Conservation (phyloP, 64 coral and sea anemone species). For the Cladopsammia gracilis region DNA sequence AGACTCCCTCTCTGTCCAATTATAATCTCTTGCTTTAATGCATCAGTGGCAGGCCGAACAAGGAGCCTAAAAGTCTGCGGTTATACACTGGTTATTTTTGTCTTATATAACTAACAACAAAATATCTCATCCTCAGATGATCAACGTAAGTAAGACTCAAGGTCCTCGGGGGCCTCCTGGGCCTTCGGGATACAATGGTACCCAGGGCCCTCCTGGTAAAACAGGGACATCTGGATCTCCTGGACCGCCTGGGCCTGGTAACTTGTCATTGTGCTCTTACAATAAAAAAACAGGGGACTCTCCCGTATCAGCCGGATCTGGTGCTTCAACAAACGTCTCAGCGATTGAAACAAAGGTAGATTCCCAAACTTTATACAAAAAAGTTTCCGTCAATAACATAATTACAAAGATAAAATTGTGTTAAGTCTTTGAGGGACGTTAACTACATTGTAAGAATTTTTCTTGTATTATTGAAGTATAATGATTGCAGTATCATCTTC, state of each 20-base stretch:
- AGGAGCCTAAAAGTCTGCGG: no score
- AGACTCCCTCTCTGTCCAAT: no score
- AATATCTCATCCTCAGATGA: not conserved
- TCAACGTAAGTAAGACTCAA: not conserved
- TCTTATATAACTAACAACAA: no score
- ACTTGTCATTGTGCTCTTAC: not conserved
- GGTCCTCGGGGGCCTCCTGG: not conserved
- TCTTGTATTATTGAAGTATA: no score
- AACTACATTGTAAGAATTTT: no score
- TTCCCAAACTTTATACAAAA: not conserved
- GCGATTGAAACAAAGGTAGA: not conserved
- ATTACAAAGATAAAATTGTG: no score
- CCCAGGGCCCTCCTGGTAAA: not conserved
- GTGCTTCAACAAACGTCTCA: not conserved
- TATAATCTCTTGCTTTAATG: no score
- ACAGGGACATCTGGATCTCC: not conserved
- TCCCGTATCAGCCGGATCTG: not conserved
- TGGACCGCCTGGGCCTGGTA: not conserved
- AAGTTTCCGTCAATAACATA: no score
- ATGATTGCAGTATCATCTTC: no score
- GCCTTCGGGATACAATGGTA: slow-evolving; percentile 19
- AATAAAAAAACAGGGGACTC: not conserved
- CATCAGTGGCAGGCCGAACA: no score
- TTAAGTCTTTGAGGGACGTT: no score
- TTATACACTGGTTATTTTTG: no score